A percentile compares a stretch with the other conserved stretches of the same genome.
phyloP scores from a whole-genome alignment of 1,140 invertebrate species.

The Mesaphorura yosii region DNA sequence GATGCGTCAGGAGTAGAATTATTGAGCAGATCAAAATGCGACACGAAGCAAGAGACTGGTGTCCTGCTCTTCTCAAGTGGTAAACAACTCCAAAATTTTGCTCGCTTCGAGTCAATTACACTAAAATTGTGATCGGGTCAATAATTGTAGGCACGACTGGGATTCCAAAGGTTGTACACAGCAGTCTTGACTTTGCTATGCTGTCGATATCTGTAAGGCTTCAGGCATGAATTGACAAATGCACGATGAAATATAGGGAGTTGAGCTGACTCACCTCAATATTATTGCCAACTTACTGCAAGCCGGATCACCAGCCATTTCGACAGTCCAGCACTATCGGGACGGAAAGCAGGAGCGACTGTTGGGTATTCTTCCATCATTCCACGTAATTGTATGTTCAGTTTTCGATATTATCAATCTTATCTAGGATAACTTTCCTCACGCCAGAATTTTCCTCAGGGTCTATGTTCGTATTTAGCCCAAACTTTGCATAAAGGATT shows the following conservation, averaged over 20 bases:
- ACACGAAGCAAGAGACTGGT: constrained; percentile 33
- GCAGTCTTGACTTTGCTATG: too few species aligned
- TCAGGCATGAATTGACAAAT: too few species aligned
- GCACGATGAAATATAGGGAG: too few species aligned
- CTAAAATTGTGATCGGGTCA: background rate
- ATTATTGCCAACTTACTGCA: constrained; percentile 13
- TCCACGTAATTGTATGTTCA: constrained; percentile 18
- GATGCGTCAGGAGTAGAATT: constrained; percentile 11
- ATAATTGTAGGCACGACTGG: constrained; percentile 36
- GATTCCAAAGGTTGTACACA: constrained; percentile 77
- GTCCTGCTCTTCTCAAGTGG: constrained; percentile 20
- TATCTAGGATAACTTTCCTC: too few species aligned
- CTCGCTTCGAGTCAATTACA: background rate
- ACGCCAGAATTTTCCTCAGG: too few species aligned
- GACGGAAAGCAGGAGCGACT: constrained; percentile 11
- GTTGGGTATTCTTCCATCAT: constrained; percentile 21
- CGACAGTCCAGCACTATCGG: background rate
- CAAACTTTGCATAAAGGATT: background rate
- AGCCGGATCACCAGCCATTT: constrained; percentile 1
- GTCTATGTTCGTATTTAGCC: constrained; percentile 1
- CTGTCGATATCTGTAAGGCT: too few species aligned
- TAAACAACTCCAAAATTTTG: constrained; percentile 2
- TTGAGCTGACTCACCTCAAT: constrained; percentile 55
- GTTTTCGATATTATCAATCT: too few species aligned
- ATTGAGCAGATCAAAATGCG: constrained; percentile 4